Evolutionary conservation across 1,140 invertebrate species (phyloP).

Genomic region (Drosophila melanogaster): DNA sequence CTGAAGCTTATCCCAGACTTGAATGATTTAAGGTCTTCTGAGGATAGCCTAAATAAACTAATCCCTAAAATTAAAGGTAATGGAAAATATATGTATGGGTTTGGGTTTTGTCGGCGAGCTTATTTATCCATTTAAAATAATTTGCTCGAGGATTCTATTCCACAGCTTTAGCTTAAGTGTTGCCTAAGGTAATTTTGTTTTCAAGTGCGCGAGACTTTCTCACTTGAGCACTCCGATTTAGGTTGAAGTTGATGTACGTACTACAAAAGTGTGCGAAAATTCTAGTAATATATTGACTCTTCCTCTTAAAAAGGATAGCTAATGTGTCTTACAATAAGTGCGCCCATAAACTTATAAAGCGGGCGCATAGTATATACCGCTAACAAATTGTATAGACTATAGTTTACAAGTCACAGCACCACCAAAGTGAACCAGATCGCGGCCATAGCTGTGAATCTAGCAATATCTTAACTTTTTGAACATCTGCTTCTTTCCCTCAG

Average conservation of each 20-base stretch:
- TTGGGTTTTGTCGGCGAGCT: constrained; percentile 32
- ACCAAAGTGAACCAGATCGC: constrained; percentile 33
- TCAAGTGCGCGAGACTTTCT: constrained; percentile 1
- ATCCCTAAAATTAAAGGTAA: constrained; percentile 17
- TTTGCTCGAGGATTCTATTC: constrained; percentile 7
- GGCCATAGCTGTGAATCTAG: constrained; percentile 12
- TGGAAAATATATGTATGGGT: constrained; percentile 21
- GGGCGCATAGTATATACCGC: constrained; percentile 38
- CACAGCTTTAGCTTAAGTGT: constrained; percentile 36
- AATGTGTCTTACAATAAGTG: constrained; percentile 40
- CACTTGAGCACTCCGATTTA: constrained; percentile 15
- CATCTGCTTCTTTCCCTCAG: constrained; percentile 11
- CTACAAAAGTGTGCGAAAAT: constrained; percentile 17
- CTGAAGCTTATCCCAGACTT: constrained; percentile 32
- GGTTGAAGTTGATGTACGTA: constrained; percentile 18
- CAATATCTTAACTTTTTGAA: constrained; percentile 26
- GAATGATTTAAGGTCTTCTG: constrained; percentile 25
- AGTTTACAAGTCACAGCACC: constrained; percentile 39
- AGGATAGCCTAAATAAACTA: constrained; percentile 12
- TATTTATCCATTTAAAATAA: constrained; percentile 46
- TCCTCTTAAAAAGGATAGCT: constrained; percentile 17
- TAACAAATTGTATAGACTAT: constrained; percentile 63
- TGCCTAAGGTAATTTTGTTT: constrained; percentile 39
- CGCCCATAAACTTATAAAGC: constrained; percentile 17
- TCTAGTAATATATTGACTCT: constrained; percentile 2